Evolutionary conservation across 2,888 invertebrate genomes (phyloP).

Genomic region (Drosophila nr. fundita): DNA sequence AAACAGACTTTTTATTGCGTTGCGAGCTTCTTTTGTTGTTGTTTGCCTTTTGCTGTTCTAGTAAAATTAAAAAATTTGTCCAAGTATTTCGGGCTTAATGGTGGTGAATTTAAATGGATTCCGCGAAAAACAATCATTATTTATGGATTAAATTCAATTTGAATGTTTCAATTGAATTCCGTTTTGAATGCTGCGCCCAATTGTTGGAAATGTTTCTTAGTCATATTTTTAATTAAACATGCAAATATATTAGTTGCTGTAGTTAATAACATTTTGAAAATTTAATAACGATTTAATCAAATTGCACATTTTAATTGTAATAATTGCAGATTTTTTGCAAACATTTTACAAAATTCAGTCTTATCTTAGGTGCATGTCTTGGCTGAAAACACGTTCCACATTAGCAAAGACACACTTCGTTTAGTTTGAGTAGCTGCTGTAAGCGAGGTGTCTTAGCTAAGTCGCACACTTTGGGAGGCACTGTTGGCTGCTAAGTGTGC

Average conservation of each 20-base stretch:
- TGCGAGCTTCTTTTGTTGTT: conserved; percentile 29
- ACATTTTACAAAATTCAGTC: neutral
- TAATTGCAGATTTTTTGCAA: too few species aligned
- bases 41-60: conserved; percentile 12
- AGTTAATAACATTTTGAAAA: neutral
- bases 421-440: neutral
- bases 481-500: neutral
- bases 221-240: neutral
- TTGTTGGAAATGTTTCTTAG: neutral
- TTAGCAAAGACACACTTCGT: neutral
- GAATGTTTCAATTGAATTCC: neutral
- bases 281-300: neutral
- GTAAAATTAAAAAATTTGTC: neutral
- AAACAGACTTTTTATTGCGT: conserved; percentile 70
- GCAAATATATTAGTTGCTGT: neutral
- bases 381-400: neutral
- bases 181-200: accelerated
- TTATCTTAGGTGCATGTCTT: conserved; percentile 18
- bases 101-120: neutral
- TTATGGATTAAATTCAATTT: neutral
- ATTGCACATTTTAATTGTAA: neutral
- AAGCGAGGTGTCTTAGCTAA: neutral
- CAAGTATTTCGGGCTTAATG: neutral
- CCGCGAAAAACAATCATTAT: neutral
- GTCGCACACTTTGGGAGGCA: neutral